Evolutionary conservation across 2,113 vertebrate genomes (phyloP).

Genomic region (Salvelinus fontinalis): DNA sequence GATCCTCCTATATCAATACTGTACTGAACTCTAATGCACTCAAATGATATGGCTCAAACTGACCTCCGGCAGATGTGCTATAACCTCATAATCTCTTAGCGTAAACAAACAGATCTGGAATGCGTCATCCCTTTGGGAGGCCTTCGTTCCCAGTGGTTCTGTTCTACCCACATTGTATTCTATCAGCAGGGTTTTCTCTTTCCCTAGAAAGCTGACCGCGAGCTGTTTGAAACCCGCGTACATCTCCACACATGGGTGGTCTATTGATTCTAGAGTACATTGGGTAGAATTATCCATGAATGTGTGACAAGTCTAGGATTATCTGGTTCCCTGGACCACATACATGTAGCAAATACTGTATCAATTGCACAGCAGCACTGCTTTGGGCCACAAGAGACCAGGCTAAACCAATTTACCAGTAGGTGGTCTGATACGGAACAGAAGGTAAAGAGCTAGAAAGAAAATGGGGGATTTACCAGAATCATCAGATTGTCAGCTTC

Average conservation of each 20-base stretch:
- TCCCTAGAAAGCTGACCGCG: not conserved
- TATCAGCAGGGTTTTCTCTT: not conserved
- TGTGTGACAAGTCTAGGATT: not conserved
- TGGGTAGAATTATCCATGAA: not conserved
- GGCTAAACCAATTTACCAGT: not conserved
- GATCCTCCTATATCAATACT: not conserved
- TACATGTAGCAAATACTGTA: not conserved
- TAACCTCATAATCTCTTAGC: not conserved
- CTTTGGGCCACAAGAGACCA: not conserved
- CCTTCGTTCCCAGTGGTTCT: not conserved
- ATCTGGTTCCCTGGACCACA: slow-evolving; percentile 1
- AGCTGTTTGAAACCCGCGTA: not conserved
- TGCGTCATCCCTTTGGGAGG: not conserved
- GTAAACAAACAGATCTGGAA: not conserved
- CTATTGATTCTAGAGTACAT: not conserved
- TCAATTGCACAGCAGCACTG: not conserved
- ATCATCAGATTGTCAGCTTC: not conserved
- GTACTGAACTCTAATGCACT: not conserved
- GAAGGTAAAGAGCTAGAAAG: not conserved
- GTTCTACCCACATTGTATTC: not conserved
- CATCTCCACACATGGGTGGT: not conserved
- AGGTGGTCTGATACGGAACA: not conserved
- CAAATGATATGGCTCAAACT: not conserved
- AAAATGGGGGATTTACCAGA: not conserved
- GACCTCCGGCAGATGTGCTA: not conserved